Conservation (phyloP, 2,113 vertebrate species). For the Apus apus region DNA sequence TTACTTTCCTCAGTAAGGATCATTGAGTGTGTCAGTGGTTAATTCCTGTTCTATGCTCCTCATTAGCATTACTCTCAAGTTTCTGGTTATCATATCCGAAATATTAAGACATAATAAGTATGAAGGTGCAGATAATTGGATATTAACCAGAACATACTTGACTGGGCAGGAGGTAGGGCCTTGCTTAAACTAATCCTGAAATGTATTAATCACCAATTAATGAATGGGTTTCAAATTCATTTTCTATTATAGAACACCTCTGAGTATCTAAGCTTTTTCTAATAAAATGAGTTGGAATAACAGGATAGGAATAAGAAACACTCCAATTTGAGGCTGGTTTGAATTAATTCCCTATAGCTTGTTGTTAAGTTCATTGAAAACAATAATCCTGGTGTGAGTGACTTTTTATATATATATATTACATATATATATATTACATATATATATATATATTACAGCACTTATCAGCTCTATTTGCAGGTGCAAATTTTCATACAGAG, state of each 20-base stretch:
- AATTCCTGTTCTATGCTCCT: conserved; percentile 82
- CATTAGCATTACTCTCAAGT: conserved; percentile 89
- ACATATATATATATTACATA: background rate
- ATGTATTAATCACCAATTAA: conserved; percentile 96
- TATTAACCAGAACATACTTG: conserved; percentile 97
- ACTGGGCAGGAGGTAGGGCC: conserved; percentile 92
- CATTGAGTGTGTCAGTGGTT: conserved; percentile 78
- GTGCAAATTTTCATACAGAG: background rate
- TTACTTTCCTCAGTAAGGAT: conserved; percentile 70
- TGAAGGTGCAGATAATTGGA: conserved; percentile 94
- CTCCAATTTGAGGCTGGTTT: conserved; percentile 30
- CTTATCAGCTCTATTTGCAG: background rate
- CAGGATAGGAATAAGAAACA: conserved; percentile 68
- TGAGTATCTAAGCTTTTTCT: conserved; percentile 80
- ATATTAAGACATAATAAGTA: conserved; percentile 94
- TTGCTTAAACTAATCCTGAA: conserved; percentile 93
- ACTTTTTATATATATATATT: background rate
- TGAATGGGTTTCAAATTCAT: conserved; percentile 87
- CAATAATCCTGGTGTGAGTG: conserved; percentile 1
- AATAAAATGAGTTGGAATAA: conserved; percentile 84
- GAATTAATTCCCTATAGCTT: conserved; percentile 63
- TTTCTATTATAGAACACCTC: conserved; percentile 86
- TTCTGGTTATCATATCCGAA: conserved; percentile 90
- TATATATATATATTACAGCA: background rate
- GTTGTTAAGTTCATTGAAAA: conserved; percentile 60